Percentiles rank a stretch among this genome's conserved stretches.
Evolutionary conservation across 2,113 vertebrate genomes (phyloP).

Genomic region (Centropus bengalensis): DNA sequence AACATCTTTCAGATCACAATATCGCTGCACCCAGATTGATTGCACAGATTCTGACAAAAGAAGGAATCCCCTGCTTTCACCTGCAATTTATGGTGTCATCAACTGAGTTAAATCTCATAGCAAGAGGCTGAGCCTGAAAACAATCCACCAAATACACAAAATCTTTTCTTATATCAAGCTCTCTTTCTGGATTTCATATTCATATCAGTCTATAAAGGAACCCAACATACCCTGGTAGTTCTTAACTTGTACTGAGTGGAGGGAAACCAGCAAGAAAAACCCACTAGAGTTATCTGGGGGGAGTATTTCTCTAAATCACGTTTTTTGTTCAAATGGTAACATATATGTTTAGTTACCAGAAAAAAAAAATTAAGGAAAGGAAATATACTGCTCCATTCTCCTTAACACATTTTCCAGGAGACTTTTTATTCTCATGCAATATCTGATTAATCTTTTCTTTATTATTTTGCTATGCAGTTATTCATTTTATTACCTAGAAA

Average conservation of each 20-base stretch:
- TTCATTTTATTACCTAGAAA: not conserved
- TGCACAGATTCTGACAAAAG: not conserved
- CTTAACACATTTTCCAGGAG: not conserved
- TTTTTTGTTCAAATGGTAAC: not conserved
- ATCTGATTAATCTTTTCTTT: not conserved
- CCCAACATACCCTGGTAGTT: not conserved
- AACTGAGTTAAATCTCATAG: not conserved
- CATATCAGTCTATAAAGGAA: not conserved
- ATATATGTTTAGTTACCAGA: not conserved
- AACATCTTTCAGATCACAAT: not conserved
- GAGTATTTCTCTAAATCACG: not conserved
- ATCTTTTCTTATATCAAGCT: not conserved
- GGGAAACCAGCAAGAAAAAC: not conserved
- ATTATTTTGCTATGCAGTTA: not conserved
- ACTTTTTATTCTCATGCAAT: not conserved
- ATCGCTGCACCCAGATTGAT: not conserved
- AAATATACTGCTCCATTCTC: not conserved
- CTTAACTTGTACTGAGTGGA: not conserved
- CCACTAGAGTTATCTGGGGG: not conserved
- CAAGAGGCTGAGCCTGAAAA: not conserved
- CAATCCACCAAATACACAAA: not conserved
- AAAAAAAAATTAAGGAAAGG: not conserved
- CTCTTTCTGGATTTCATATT: not conserved
- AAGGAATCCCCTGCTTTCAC: not conserved
- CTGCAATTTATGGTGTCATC: not conserved